A percentile compares a stretch with the other conserved stretches of the same genome.
Conservation (phyloP, 2,797 vertebrate genomes). For the Nasua narica region DNA sequence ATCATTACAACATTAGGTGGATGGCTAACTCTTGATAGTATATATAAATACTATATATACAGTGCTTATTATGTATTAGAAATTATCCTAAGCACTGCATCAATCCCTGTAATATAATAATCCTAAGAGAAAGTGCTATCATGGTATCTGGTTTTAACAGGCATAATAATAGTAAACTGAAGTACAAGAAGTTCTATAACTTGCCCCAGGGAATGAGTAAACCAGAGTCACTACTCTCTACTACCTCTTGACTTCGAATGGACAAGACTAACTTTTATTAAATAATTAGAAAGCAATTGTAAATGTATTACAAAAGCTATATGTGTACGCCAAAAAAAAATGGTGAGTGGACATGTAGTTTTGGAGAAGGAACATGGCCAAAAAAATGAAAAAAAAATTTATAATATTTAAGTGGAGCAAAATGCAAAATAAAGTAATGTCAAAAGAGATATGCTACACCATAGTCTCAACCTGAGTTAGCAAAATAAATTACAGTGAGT, state of each 20-base stretch:
- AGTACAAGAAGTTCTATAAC: neutral
- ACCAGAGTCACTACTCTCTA: neutral
- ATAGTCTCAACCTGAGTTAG: neutral
- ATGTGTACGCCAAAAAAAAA: neutral
- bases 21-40: neutral
- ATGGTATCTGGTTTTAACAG: neutral
- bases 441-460: neutral
- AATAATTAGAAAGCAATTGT: neutral
- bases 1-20: neutral
- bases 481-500: conserved; percentile 8
- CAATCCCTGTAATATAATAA: neutral
- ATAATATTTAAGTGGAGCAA: neutral
- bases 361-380: neutral
- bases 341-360: neutral
- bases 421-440: neutral
- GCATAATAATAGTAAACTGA: neutral
- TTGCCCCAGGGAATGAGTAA: neutral
- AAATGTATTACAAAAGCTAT: neutral
- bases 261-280: neutral
- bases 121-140: neutral
- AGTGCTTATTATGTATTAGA: neutral
- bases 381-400: neutral
- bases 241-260: neutral
- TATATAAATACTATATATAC: neutral
- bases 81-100: neutral